Percentiles rank a stretch among this genome's conserved stretches.
phyloP scores from a whole-genome alignment of 2,113 vertebrate species.

The Onychorhynchus coronatus region DNA sequence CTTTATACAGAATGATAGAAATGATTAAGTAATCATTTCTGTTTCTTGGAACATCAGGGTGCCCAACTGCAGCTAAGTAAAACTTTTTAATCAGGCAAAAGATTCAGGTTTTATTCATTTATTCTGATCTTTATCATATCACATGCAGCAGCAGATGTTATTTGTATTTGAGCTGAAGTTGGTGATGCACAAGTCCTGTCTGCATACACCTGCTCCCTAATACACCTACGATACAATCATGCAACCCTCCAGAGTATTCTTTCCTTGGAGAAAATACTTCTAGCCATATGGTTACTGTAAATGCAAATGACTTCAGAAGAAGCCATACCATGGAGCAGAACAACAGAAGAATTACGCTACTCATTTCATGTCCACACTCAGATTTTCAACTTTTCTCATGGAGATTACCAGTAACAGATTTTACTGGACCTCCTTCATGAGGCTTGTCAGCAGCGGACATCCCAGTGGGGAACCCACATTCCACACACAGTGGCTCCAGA shows the following conservation, averaged over 20 bases:
- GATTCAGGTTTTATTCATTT: neutral
- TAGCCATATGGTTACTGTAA: neutral
- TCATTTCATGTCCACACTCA: neutral
- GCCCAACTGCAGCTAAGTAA: neutral
- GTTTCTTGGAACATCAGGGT: neutral
- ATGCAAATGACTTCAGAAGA: neutral
- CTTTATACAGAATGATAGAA: neutral
- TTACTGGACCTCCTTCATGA: neutral
- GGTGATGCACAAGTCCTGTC: neutral
- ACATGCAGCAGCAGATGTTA: constrained; percentile 5
- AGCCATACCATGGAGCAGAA: neutral
- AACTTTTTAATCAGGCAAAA: neutral
- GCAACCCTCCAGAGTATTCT: neutral
- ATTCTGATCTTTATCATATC: neutral
- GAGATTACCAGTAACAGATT: neutral
- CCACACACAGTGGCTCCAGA: neutral
- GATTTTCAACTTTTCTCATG: neutral
- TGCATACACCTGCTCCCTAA: neutral
- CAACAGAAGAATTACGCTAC: neutral
- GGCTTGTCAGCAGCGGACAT: neutral
- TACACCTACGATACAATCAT: neutral
- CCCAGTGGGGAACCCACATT: neutral
- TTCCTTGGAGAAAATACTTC: neutral
- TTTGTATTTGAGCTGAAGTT: neutral
- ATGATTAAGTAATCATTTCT: neutral